phyloP scores from a whole-genome alignment of 92 coral and sea anemone species.

The Epizoanthus illoricatus region DNA sequence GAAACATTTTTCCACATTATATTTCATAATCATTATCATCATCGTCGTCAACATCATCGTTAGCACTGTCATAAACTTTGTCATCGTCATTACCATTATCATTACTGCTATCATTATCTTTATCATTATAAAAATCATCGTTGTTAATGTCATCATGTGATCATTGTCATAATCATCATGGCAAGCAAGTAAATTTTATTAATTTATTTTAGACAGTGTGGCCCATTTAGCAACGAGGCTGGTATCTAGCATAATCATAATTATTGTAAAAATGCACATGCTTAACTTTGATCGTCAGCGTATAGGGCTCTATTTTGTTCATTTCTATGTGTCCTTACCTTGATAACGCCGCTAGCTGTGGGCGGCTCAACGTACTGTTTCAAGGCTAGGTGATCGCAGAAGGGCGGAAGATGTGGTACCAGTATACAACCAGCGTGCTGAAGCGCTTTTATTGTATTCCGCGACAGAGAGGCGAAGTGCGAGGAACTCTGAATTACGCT shows the following conservation, averaged over 20 bases:
- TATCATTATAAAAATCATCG: too few species aligned
- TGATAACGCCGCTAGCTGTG: conserved; percentile 87
- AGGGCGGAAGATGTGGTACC: conserved; percentile 75
- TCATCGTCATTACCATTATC: too few species aligned
- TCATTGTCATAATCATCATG: too few species aligned
- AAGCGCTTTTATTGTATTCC: conserved; percentile 70
- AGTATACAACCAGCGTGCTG: conserved; percentile 83
- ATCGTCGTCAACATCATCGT: neutral
- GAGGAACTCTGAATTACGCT: conserved; percentile 78
- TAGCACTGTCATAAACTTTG: too few species aligned
- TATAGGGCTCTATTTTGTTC: neutral
- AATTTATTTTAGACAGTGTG: too few species aligned
- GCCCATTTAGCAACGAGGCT: too few species aligned
- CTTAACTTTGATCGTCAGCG: too few species aligned
- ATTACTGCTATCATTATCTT: too few species aligned
- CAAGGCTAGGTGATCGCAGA: conserved; percentile 82
- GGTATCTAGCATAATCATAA: too few species aligned
- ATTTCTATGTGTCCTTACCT: conserved; percentile 33
- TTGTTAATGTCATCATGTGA: too few species aligned
- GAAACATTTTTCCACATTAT: neutral
- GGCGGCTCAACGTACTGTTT: conserved; percentile 84
- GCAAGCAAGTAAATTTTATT: too few species aligned
- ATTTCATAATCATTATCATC: neutral
- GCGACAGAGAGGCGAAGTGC: conserved; percentile 83
- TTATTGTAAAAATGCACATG: too few species aligned